Evolutionary conservation across 2,797 vertebrate genomes (phyloP), one percentile per base, ranked within the genome.

Genomic region (Eulemur albifrons): DNA sequence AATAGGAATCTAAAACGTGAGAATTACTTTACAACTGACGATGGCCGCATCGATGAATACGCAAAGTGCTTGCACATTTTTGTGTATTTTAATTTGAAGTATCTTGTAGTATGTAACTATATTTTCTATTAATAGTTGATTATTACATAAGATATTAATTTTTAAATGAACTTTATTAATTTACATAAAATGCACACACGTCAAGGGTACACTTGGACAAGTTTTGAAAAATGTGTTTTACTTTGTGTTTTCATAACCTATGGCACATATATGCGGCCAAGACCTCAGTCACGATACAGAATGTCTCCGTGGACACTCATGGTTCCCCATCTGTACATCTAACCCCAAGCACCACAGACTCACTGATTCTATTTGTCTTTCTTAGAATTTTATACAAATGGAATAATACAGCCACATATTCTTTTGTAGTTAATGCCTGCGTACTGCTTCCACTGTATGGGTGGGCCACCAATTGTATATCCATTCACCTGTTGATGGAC

Each of bases 71-170:
- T 54, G 2, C 12, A 72, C 30, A 72, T 89, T 83, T 93, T 95
- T 91, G 30, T 88, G 92, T 43, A 77, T 57, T 85, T 95, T 90
- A 67, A 67, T 72, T 35, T 89, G 57, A 80, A 73, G 7, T 90
- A 75, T 6, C 25, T 38, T 90, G 21, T 57, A 57, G 15, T 90
- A 75, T 85, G 54, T 70, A 35, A 45, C 38, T 43, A 45, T 2
- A 32, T 82, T 88, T 94, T 72, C 65, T 61, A 10, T 57, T 57
- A 57, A 57, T 25, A 50, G 21, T 61, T 87, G 63, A 30, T 43
- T 72, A 61, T 72, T 79, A 27, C 65, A 81, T 48, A 81, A 52
- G 32, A 61, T 57, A 20, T 32, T 75, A 72, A 38, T 84, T 57
- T 83, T 84, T 67, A 25, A 94, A 94, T 23, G 0, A 2, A 45